Conservation (phyloP, 2,113 vertebrate genomes). For the Notechis scutatus region DNA sequence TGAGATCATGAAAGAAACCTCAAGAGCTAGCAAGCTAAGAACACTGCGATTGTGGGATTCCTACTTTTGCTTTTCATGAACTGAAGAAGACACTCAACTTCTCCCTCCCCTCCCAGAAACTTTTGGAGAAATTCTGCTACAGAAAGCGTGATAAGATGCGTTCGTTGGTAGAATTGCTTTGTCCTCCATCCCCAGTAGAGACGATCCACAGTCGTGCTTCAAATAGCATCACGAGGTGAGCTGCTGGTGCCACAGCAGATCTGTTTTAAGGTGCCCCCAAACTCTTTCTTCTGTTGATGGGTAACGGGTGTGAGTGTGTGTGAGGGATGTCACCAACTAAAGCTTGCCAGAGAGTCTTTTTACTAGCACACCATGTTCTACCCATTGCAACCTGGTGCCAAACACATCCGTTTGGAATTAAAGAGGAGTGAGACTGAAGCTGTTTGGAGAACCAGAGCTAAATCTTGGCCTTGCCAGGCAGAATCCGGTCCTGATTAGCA, state of each 20-base stretch:
- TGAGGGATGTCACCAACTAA: background rate
- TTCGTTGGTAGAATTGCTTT: background rate
- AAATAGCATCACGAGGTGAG: background rate
- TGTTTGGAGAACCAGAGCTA: background rate
- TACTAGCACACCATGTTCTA: background rate
- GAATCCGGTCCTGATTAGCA: background rate
- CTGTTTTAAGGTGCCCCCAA: background rate
- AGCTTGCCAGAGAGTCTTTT: background rate
- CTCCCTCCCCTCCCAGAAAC: background rate
- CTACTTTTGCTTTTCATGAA: background rate
- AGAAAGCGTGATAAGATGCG: background rate
- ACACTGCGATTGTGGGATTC: too few species aligned
- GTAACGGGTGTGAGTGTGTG: background rate
- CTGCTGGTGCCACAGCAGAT: background rate
- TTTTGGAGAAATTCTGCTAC: background rate
- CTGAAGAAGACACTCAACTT: background rate
- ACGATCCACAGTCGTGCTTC: background rate
- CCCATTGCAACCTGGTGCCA: background rate
- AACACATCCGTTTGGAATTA: background rate
- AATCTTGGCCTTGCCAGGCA: background rate
- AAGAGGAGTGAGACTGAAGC: too few species aligned
- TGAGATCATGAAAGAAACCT: background rate
- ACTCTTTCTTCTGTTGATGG: background rate
- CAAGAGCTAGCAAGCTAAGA: background rate
- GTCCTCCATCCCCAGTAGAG: background rate